Base-by-base conservation (phyloP, 2,797 vertebrate species). In the Falco berigora region DNA sequence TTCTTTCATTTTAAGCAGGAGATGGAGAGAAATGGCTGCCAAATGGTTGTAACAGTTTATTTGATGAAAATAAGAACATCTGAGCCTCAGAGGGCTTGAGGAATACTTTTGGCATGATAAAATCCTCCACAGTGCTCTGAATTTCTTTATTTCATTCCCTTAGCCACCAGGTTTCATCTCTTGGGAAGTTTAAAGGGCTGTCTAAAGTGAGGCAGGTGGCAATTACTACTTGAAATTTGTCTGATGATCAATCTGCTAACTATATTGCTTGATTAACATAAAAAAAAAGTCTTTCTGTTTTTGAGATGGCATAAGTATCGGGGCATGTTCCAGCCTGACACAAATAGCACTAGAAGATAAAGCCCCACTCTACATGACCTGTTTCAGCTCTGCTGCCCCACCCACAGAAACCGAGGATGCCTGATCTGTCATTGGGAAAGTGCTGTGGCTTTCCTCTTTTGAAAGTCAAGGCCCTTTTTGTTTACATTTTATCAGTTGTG, bases 401-500 rank as follows among this genome's bases (percentile, higher is more conserved):
- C 88, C 90, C 61, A 49, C 61, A 92, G 93, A 92, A 94, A 71
- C 80, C 42, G 16, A n/a, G 67, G 67, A 38, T 87, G 52, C 71
- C 59, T 66, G 22, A 20, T 50, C 36, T 67, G 52, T 88, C 40
- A 4, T 10, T 49, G 79, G 76, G 89, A 92, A 94, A 86, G 55
- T 13, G 8, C 24, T 81, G 53, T 90, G 91, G 80, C 67, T 96
- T 94, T 88, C 47, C 90, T 95, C 66, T 73, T 95, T 94, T 90
- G 80, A 87, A 96, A 96, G 74, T 72, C 66, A 81, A 69, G 76
- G 52, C 28, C 32, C n/a, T 58, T 88, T 91, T 87, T 85, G 52
- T 68, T 87, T 83, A 58, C 4, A 2, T 86, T 86, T 96, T 96
- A 96, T 96, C 95, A 86, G 90, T 34, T 92, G 88, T 93, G 95